A percentile compares a stretch with the other conserved stretches of the same genome.
phyloP scores from a whole-genome alignment of 2,113 vertebrate species.

The Myodes glareolus region DNA sequence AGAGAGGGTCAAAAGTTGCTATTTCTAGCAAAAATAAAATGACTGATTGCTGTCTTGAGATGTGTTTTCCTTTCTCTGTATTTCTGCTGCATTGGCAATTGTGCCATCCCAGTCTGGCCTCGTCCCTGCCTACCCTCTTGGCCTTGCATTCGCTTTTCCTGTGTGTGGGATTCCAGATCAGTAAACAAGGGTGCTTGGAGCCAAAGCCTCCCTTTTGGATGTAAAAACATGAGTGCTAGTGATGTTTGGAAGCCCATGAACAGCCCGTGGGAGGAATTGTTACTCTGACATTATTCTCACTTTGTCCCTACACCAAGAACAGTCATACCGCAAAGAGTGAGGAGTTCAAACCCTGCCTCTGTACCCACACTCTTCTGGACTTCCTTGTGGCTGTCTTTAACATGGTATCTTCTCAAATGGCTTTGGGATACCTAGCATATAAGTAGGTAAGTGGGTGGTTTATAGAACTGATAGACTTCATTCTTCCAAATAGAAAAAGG shows the following conservation, averaged over 20 bases:
- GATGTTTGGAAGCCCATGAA: not conserved
- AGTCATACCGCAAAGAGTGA: not conserved
- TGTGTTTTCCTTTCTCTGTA: constrained; percentile 43
- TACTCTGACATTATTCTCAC: not conserved
- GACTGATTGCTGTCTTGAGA: constrained; percentile 53
- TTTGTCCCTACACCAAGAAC: not conserved
- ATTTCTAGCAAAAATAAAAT: constrained; percentile 58
- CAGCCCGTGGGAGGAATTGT: not conserved
- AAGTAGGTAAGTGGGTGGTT: not conserved
- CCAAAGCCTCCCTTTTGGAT: constrained; percentile 46
- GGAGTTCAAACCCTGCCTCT: not conserved
- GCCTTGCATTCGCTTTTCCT: not conserved
- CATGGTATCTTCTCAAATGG: not conserved
- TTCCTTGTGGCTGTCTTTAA: not conserved
- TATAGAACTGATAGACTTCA: not conserved
- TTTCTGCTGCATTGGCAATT: constrained; percentile 59
- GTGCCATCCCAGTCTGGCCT: not conserved
- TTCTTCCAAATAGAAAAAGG: not conserved
- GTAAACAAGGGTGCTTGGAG: constrained; percentile 48
- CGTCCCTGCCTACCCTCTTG: not conserved
- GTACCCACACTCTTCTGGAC: not conserved
- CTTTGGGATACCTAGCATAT: not conserved
- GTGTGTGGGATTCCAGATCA: constrained; percentile 66
- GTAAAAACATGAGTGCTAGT: constrained; percentile 39
- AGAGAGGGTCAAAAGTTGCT: not conserved